Evolutionary conservation across 2,113 vertebrate species (phyloP), one percentile per base, ranked within the genome.

Genomic region (Cyprinodon brontotheroides): DNA sequence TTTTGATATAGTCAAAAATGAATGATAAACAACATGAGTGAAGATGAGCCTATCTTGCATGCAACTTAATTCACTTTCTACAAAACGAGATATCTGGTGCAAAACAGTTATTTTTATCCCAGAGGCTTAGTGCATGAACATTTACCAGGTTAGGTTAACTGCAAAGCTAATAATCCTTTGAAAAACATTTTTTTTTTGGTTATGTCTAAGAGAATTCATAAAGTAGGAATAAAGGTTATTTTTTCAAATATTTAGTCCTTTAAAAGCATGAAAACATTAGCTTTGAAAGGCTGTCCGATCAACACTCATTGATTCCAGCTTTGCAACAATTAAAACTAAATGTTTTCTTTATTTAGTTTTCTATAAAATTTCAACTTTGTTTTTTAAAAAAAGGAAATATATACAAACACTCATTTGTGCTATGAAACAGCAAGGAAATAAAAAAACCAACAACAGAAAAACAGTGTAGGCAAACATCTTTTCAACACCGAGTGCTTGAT

Each of bases 361-460:
- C 95, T 96, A 97, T 96, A 97, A 97, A 97, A 97, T 96, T 92
- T 88, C 87, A 92, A 81, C 82, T 94, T 91, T 65, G 45, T 72
- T 70, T 80, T 75, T 80, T 75, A 96, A 29, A 29, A 29, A 29
- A 29, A 29, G 29, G 96, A 97, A 95, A 94, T 93, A 95, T 95
- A 93, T 94, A 96, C 93, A 94, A 91, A 92, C 60, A 64, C 85
- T 89, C 78, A 79, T 72, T 86, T 88, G 89, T 91, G 91, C 90
- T 93, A 86, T 88, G 88, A 91, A 94, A 92, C 79, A 89, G 85
- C 89, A 91, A 91, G 88, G 68, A 74, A 92, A 84, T 84, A 64
- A 64, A 73, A 93, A 82, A 83, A 91, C n/a, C 9, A 50, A 13
- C 14, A 53, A n/a, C 20, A 57, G 10, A 17, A 50, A 3, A 17